These are phyloP conservation scores for Cyprinus carpio DNA, from an alignment of 2,113 vertebrate genomes.

Conservation along the genomic window DNA sequence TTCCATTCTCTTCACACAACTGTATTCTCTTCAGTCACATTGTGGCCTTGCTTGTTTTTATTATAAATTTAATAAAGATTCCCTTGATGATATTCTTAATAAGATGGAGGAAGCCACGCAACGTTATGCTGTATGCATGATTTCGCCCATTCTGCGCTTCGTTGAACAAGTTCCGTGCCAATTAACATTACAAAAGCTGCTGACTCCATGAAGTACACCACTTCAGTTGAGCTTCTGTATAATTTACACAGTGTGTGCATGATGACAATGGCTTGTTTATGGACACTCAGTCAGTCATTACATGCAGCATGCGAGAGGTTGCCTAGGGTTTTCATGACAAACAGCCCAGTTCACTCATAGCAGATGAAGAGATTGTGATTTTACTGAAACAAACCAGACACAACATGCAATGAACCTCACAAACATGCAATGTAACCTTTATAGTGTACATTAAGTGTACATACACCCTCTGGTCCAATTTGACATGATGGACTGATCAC, in stretches of 20 bases:
- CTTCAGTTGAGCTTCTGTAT: slow-evolving; percentile 17
- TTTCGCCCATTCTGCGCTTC: slow-evolving; percentile 47
- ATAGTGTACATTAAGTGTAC: not conserved
- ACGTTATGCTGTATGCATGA: slow-evolving; percentile 50
- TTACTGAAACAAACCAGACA: not conserved
- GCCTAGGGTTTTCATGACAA: slow-evolving; percentile 16
- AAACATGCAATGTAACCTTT: not conserved
- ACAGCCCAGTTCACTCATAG: not conserved
- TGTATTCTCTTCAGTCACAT: no score
- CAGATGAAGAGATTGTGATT: not conserved
- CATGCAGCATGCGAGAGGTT: not conserved
- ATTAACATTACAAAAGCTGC: slow-evolving; percentile 44
- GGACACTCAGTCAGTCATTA: not conserved
- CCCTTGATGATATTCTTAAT: slow-evolving; percentile 44
- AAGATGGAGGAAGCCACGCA: slow-evolving; percentile 12
- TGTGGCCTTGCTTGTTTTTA: slow-evolving; percentile 22
- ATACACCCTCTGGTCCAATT: no score
- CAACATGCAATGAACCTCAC: not conserved
- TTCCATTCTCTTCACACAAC: no score
- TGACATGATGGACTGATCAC: no score
- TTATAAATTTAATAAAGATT: slow-evolving; percentile 47
- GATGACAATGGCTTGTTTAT: slow-evolving; percentile 27
- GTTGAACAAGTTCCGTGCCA: slow-evolving; percentile 41
- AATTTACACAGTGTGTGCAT: not conserved
- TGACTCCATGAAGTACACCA: slow-evolving; percentile 25